Evolutionary conservation across 2,113 vertebrate species (phyloP).

Genomic region (Rutilus rutilus): DNA sequence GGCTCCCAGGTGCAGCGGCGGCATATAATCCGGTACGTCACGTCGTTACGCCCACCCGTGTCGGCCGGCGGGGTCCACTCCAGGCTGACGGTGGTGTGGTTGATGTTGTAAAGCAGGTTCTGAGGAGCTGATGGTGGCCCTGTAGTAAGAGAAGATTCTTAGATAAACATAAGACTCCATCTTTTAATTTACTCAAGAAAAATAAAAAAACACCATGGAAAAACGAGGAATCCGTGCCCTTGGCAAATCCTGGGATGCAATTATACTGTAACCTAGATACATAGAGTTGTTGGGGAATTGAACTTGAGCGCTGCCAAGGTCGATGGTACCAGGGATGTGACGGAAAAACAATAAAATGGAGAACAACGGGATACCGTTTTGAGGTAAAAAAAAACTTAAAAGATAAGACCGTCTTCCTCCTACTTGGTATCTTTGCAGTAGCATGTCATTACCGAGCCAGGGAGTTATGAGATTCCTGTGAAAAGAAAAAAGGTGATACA

Average conservation of each 20-base stretch:
- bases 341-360: slow-evolving; percentile 36
- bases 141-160: slow-evolving; percentile 65
- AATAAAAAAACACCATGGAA: slow-evolving; percentile 41
- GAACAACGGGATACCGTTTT: slow-evolving; percentile 9
- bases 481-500: slow-evolving; percentile 56
- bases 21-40: slow-evolving; percentile 93
- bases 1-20: slow-evolving; percentile 96
- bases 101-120: slow-evolving; percentile 99
- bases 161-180: slow-evolving; percentile 13
- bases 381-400: slow-evolving; percentile 1
- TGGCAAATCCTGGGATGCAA: slow-evolving; percentile 71
- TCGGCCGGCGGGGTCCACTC: slow-evolving; percentile 97
- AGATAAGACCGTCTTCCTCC: slow-evolving; percentile 7
- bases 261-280: slow-evolving; percentile 70
- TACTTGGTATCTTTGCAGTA: slow-evolving; percentile 6
- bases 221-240: slow-evolving; percentile 56
- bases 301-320: slow-evolving; percentile 65
- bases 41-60: slow-evolving; percentile 91
- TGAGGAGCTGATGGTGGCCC: slow-evolving; percentile 98
- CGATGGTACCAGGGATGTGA: slow-evolving; percentile 51
- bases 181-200: slow-evolving; percentile 39
- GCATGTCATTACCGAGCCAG: slow-evolving; percentile 33
- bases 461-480: slow-evolving; percentile 46
- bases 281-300: slow-evolving; percentile 59
- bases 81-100: slow-evolving; percentile 94